Conservation (phyloP, 1,140 invertebrate genomes). For the Hyposmocoma kahamanoa region DNA sequence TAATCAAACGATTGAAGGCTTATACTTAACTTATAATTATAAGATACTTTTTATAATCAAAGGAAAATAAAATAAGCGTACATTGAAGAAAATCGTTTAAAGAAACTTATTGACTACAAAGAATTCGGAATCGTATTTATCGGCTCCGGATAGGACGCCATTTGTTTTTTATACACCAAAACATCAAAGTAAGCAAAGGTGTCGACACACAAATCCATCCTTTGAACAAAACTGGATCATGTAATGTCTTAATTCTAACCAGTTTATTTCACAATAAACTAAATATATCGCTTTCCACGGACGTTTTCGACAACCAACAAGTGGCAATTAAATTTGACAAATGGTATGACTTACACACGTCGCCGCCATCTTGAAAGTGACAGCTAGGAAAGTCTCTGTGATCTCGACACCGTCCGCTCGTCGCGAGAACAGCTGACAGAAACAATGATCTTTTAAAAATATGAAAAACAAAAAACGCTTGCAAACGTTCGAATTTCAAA, state of each 20-base stretch:
- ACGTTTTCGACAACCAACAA: slow-evolving; percentile 62
- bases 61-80: no score
- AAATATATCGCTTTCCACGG: slow-evolving; percentile 59
- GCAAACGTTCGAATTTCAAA: slow-evolving; percentile 20
- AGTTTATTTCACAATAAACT: slow-evolving; percentile 69
- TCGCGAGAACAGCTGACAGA: slow-evolving; percentile 27
- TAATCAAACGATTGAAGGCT: no score
- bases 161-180: slow-evolving; percentile 19
- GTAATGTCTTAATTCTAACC: slow-evolving; percentile 55
- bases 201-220: slow-evolving; percentile 50
- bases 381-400: slow-evolving; percentile 41
- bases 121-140: not conserved
- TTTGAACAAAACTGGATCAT: slow-evolving; percentile 35
- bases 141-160: not conserved
- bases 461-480: no score
- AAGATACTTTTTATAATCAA: no score
- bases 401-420: slow-evolving; percentile 43
- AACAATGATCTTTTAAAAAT: slow-evolving; percentile 19
- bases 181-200: slow-evolving; percentile 49
- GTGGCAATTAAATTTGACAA: slow-evolving; percentile 72
- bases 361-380: slow-evolving; percentile 28
- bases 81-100: no score
- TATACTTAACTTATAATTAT: no score
- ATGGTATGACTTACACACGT: slow-evolving; percentile 60
- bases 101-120: no score